phyloP scores from a whole-genome alignment of 2,113 vertebrate species.

The Cyanoramphus novaezelandiae region DNA sequence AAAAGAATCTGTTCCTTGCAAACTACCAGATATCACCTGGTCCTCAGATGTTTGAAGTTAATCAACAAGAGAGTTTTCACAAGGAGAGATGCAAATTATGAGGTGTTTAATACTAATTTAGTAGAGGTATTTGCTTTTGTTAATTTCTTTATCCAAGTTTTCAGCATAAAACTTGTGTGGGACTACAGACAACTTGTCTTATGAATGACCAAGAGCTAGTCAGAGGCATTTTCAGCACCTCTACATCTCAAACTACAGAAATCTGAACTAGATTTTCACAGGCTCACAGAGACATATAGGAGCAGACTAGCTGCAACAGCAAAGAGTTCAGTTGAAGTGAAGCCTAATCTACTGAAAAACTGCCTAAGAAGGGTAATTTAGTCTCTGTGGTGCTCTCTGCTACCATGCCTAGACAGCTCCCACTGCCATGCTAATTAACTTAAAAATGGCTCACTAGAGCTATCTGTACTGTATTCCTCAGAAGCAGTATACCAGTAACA shows the following conservation, averaged over 20 bases:
- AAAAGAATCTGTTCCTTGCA: not conserved
- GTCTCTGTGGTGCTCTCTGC: not conserved
- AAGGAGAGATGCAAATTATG: not conserved
- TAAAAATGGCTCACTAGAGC: not conserved
- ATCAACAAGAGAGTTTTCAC: not conserved
- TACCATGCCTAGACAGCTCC: not conserved
- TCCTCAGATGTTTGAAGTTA: not conserved
- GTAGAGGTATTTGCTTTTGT: not conserved
- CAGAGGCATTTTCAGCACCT: not conserved
- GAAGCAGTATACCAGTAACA: not conserved
- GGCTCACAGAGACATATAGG: not conserved
- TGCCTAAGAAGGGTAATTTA: not conserved
- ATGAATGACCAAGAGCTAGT: not conserved
- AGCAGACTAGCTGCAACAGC: not conserved
- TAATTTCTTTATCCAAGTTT: not conserved
- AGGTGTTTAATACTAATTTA: not conserved
- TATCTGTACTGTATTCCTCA: not conserved
- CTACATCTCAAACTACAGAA: not conserved
- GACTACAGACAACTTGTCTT: not conserved
- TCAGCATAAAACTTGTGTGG: not conserved
- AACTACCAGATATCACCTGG: not conserved
- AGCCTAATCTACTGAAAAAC: constrained; percentile 1
- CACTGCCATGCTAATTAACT: constrained; percentile 2
- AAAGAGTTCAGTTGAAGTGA: not conserved
- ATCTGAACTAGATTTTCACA: not conserved